A percentile compares a stretch with the other conserved stretches of the same genome.
phyloP scores from a whole-genome alignment of 2,888 invertebrate species.

The Agriopis aurantiaria region DNA sequence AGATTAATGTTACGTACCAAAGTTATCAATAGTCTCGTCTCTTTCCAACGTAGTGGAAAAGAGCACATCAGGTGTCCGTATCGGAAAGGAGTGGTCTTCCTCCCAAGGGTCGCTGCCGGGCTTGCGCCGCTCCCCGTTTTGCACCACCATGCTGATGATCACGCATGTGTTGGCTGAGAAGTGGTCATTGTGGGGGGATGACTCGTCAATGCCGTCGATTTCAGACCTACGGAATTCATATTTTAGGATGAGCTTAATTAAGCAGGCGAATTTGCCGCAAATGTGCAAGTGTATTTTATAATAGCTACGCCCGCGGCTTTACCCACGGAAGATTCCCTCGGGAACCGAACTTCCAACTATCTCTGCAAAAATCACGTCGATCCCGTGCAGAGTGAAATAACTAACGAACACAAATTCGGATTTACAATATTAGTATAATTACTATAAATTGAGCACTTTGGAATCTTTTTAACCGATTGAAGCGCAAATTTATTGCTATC shows the following conservation, averaged over 20 bases:
- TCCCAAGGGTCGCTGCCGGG: constrained; percentile 92
- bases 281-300: background rate
- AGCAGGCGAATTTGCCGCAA: background rate
- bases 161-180: constrained; percentile 90
- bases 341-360: no score
- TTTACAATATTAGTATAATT: no score
- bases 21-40: constrained; percentile 94
- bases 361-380: no score
- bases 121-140: constrained; percentile 88
- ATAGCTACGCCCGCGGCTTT: no score
- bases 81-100: constrained; percentile 86
- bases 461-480: no score
- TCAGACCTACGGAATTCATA: constrained; percentile 84
- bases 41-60: constrained; percentile 93
- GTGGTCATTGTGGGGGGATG: constrained; percentile 87
- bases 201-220: constrained; percentile 93
- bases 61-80: constrained; percentile 84
- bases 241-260: background rate
- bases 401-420: no score
- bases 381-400: no score
- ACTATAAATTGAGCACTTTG: no score
- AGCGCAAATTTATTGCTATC: no score
- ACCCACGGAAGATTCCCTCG: no score
- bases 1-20: constrained; percentile 83
- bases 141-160: constrained; percentile 90